Percentiles rank a stretch among this genome's conserved stretches.
phyloP scores from a whole-genome alignment of 2,113 vertebrate species.

The Tychaedon coryphoeus region DNA sequence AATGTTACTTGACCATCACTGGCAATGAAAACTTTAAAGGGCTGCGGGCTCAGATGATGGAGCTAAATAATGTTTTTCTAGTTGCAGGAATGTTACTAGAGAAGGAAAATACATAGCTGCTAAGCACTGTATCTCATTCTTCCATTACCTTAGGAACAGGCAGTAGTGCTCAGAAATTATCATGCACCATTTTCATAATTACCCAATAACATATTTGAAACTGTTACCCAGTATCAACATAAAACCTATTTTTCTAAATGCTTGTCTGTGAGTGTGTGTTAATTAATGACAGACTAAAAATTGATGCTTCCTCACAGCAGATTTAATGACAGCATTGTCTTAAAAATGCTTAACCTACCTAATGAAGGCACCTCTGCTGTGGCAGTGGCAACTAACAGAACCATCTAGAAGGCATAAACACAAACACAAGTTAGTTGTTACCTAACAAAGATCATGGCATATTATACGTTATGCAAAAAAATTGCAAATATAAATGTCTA shows the following conservation, averaged over 20 bases:
- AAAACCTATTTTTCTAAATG: background rate
- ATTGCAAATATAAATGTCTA: background rate
- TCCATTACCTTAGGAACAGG: background rate
- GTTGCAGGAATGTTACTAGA: background rate
- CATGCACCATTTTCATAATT: background rate
- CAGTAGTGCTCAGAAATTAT: background rate
- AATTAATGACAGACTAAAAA: background rate
- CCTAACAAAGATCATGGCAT: background rate
- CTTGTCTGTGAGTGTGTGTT: rapidly evolving
- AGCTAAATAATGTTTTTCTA: background rate
- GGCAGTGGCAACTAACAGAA: background rate
- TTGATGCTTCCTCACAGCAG: background rate
- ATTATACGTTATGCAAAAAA: background rate
- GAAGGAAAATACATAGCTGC: background rate
- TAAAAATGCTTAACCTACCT: background rate
- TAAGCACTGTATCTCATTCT: background rate
- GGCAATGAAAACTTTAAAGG: background rate
- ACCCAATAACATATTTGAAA: background rate
- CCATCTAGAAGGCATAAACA: background rate
- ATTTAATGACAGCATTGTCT: background rate
- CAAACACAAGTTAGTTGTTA: background rate
- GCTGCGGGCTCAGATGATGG: background rate
- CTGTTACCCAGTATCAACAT: background rate
- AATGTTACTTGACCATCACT: background rate
- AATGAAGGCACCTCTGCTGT: background rate